Conservation (phyloP, 2,888 invertebrate species). For the Nomada fabriciana region DNA sequence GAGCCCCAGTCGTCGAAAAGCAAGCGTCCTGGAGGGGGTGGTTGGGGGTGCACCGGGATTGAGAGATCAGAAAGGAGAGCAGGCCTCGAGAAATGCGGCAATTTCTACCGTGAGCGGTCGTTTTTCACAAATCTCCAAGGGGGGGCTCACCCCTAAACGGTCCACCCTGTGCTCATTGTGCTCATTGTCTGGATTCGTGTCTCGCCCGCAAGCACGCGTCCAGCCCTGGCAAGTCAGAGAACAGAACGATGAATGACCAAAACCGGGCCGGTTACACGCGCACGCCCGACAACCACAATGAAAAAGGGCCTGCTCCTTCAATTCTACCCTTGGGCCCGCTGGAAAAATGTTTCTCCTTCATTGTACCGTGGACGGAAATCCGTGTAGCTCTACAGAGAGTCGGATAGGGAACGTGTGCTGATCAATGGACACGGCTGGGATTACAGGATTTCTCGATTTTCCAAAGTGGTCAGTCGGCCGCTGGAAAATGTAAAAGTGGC, state of each 20-base stretch:
- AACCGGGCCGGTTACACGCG: slow-evolving; percentile 75
- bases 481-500: neutral
- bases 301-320: slow-evolving; percentile 43
- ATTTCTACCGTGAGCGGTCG: slow-evolving; percentile 48
- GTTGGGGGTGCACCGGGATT: neutral
- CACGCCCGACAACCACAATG: slow-evolving; percentile 77
- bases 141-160: slow-evolving; percentile 73
- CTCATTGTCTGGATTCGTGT: slow-evolving; percentile 71
- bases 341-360: slow-evolving; percentile 72
- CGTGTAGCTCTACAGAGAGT: slow-evolving; percentile 6
- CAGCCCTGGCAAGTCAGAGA: slow-evolving; percentile 37
- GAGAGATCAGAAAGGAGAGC: slow-evolving; percentile 45
- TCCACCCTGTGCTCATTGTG: slow-evolving; percentile 75
- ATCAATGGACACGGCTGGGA: slow-evolving; percentile 73
- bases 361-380: slow-evolving; percentile 59
- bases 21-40: slow-evolving; percentile 9
- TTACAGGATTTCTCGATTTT: slow-evolving; percentile 66
- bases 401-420: slow-evolving; percentile 75
- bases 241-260: slow-evolving; percentile 69
- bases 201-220: slow-evolving; percentile 74
- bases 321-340: slow-evolving; percentile 15
- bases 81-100: slow-evolving; percentile 55
- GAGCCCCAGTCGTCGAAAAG: slow-evolving; percentile 13
- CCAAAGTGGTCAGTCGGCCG: slow-evolving; percentile 55
- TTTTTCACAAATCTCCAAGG: slow-evolving; percentile 57